These are phyloP conservation scores for Cryptosula pallasiana DNA, from an alignment of 2,888 invertebrate species.

Conservation along the genomic window DNA sequence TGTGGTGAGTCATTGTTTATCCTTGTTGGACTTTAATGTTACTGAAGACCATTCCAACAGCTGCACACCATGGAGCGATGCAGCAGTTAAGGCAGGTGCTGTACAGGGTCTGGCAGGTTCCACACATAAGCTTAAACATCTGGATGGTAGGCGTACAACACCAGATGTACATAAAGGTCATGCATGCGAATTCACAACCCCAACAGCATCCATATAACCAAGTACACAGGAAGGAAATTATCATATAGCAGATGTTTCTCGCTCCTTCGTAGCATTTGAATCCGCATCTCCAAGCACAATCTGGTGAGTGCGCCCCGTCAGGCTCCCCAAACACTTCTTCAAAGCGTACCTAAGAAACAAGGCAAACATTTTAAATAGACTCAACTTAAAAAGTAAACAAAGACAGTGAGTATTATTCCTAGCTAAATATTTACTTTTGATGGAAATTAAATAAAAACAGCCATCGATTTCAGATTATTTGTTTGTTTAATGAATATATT, in stretches of 20 bases:
- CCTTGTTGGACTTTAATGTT: constrained; percentile 23
- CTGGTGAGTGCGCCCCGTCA: constrained; percentile 49
- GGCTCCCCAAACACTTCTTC: constrained; percentile 34
- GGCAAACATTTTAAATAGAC: too few relatives aligned
- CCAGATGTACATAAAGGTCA: constrained; percentile 66
- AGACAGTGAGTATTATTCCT: too few relatives aligned
- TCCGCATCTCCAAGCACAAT: constrained; percentile 68
- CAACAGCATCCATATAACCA: constrained; percentile 64
- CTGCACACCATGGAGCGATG: constrained; percentile 26
- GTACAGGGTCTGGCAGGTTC: constrained; percentile 60
- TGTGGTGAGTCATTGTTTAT: background rate
- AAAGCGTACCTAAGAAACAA: constrained; percentile 54
- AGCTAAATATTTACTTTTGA: too few relatives aligned
- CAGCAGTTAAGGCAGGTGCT: constrained; percentile 51
- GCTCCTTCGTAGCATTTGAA: constrained; percentile 63
- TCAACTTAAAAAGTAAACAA: background rate
- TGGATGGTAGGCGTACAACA: constrained; percentile 66
- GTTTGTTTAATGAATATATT: too few relatives aligned
- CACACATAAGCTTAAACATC: constrained; percentile 64
- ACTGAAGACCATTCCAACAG: constrained; percentile 27
- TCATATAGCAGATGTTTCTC: constrained; percentile 65
- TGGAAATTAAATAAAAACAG: too few relatives aligned
- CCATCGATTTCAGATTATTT: too few relatives aligned
- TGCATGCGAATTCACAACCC: constrained; percentile 46
- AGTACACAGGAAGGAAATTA: constrained; percentile 63